These are phyloP conservation scores for Eristalinus sepulchralis DNA, from an alignment of 2,888 invertebrate species.

Conservation along the genomic window DNA sequence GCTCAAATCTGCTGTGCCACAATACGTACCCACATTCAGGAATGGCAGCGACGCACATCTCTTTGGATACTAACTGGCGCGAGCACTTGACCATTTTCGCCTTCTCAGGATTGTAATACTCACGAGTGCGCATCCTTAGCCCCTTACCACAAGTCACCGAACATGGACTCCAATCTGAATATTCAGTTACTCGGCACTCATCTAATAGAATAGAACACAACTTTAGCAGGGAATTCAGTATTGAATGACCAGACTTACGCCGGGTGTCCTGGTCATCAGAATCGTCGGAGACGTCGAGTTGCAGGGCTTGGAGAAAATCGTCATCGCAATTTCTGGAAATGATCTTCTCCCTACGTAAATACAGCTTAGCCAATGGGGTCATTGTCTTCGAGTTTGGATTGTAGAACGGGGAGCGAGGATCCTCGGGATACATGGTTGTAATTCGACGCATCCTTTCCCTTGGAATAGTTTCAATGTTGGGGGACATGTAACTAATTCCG, in stretches of 20 bases:
- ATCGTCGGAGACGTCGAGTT: constrained; percentile 86
- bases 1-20: background rate
- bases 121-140: constrained; percentile 88
- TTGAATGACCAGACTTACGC: constrained; percentile 83
- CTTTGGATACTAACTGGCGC: constrained; percentile 90
- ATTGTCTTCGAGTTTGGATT: constrained; percentile 86
- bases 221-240: background rate
- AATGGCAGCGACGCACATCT: constrained; percentile 92
- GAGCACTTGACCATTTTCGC: constrained; percentile 87
- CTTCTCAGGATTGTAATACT: constrained; percentile 86
- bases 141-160: constrained; percentile 95
- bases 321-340: constrained; percentile 89
- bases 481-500: constrained; percentile 95
- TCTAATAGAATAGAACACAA: constrained; percentile 81
- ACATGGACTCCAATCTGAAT: constrained; percentile 90
- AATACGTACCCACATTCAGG: constrained; percentile 87
- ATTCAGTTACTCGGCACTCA: constrained; percentile 90
- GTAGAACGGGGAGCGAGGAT: constrained; percentile 96
- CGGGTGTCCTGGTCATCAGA: constrained; percentile 84
- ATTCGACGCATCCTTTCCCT: constrained; percentile 93
- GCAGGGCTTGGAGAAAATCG: constrained; percentile 83
- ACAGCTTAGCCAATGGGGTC: constrained; percentile 91
- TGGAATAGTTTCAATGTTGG: constrained; percentile 88
- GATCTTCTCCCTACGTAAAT: constrained; percentile 88
- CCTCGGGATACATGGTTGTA: constrained; percentile 94